These are phyloP conservation scores for Hedya salicella DNA, from an alignment of 2,888 invertebrate species.

Conservation along the genomic window DNA sequence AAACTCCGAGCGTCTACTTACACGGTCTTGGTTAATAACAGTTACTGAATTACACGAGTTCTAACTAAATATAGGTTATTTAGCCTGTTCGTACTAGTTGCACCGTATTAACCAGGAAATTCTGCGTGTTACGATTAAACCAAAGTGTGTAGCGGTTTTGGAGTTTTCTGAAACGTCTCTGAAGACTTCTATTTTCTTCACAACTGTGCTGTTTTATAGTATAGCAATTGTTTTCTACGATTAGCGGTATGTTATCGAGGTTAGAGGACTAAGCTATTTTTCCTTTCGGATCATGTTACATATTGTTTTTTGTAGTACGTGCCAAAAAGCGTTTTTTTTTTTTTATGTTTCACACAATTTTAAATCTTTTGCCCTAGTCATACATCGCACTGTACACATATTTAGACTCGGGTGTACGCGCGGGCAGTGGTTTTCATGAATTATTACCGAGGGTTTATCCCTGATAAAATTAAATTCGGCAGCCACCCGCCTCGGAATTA, in stretches of 20 bases:
- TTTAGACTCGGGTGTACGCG: constrained; percentile 47
- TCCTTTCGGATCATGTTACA: constrained; percentile 15
- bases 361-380: not conserved
- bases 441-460: constrained; percentile 67
- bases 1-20: constrained; percentile 25
- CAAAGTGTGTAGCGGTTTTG: not conserved
- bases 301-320: constrained; percentile 22
- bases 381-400: constrained; percentile 1
- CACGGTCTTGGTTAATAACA: constrained; percentile 33
- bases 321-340: constrained; percentile 1
- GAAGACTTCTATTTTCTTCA: too few relatives aligned
- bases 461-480: constrained; percentile 74
- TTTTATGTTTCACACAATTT: not conserved
- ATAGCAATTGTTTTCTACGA: too few relatives aligned
- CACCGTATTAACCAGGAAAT: not conserved
- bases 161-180: too few relatives aligned
- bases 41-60: constrained; percentile 15
- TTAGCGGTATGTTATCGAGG: not conserved
- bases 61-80: constrained; percentile 11
- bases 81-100: not conserved
- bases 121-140: not conserved
- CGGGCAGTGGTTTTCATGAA: constrained; percentile 63
- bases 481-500: constrained; percentile 65
- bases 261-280: not conserved
- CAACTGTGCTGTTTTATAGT: too few relatives aligned